Evolutionary conservation across 2,888 invertebrate genomes (phyloP).

Genomic region (Oligia strigilis): DNA sequence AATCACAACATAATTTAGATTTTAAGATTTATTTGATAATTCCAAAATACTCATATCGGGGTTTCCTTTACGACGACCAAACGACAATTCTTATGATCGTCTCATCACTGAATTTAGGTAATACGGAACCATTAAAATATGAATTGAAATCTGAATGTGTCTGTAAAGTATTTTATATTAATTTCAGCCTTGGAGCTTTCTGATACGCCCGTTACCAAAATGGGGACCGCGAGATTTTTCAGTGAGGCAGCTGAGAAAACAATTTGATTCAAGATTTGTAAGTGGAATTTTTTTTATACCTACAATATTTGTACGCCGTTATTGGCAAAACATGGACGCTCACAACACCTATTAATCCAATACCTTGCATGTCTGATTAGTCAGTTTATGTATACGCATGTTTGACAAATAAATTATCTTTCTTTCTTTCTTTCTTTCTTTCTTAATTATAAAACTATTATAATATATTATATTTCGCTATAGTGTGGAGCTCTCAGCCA

Average conservation of each 20-base stretch:
- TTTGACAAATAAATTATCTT: too few species aligned
- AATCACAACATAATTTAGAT: background rate
- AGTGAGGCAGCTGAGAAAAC: constrained; percentile 73
- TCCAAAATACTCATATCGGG: background rate
- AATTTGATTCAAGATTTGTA: constrained; percentile 75
- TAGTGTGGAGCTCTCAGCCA: too few species aligned
- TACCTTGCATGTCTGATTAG: too few species aligned
- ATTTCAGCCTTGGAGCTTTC: constrained; percentile 70
- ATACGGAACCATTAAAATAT: background rate
- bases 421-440: too few species aligned
- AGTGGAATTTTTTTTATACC: too few species aligned
- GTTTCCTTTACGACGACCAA: background rate
- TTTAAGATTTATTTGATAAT: too few species aligned
- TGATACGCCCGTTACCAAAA: constrained; percentile 72
- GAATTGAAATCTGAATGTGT: background rate
- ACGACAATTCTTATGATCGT: background rate
- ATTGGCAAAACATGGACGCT: too few species aligned
- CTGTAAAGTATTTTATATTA: background rate
- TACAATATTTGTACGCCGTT: too few species aligned
- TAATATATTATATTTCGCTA: too few species aligned
- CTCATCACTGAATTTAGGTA: background rate
- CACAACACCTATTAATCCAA: too few species aligned
- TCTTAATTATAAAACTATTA: background rate
- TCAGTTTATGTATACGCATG: too few species aligned
- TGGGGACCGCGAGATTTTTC: constrained; percentile 77